Conservation (phyloP, 2,888 invertebrate genomes). For the Dolichomitus sp. region DNA sequence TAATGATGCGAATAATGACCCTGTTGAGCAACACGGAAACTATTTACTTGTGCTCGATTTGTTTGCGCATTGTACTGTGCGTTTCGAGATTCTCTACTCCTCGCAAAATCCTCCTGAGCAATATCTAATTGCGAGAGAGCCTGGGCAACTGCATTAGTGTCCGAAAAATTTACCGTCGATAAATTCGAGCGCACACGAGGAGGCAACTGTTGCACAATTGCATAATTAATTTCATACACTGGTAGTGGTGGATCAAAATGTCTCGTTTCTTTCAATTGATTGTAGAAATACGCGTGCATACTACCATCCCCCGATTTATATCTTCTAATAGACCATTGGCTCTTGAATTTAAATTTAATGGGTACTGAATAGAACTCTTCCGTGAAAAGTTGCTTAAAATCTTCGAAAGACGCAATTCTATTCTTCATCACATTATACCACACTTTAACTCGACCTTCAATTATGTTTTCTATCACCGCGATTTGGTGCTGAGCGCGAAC, state of each 20-base stretch:
- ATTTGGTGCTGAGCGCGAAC: constrained; percentile 21
- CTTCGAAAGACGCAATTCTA: constrained; percentile 22
- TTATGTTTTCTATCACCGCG: constrained; percentile 23
- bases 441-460: constrained; percentile 55
- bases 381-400: constrained; percentile 41
- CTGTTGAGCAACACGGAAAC: neutral
- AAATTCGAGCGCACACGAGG: constrained; percentile 12
- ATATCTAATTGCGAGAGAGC: constrained; percentile 34
- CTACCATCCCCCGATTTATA: constrained; percentile 48
- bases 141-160: constrained; percentile 31
- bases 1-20: neutral
- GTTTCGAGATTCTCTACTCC: neutral
- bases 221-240: constrained; percentile 44
- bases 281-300: constrained; percentile 49
- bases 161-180: constrained; percentile 31
- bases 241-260: constrained; percentile 15
- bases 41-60: neutral
- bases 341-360: constrained; percentile 47
- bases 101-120: constrained; percentile 24
- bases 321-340: constrained; percentile 28
- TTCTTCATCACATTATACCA: constrained; percentile 47
- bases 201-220: constrained; percentile 37
- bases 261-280: constrained; percentile 43
- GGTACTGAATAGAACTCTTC: constrained; percentile 60
- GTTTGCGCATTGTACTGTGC: neutral